Conservation (phyloP, 2,797 vertebrate genomes). For the Psittacula echo region DNA sequence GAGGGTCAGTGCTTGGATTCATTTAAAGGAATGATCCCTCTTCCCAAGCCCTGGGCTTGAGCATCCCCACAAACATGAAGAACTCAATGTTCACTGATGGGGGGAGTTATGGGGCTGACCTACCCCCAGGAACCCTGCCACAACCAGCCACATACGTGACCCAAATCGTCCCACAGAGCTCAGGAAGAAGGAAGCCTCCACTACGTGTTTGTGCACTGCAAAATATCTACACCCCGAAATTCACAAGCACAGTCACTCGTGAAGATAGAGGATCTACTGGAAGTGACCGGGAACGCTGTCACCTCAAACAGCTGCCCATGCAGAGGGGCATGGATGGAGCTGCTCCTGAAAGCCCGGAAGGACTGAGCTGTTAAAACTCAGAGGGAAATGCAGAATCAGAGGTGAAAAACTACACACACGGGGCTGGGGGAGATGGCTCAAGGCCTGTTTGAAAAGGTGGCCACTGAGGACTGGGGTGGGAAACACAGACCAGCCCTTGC, state of each 20-base stretch:
- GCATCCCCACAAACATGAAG: neutral
- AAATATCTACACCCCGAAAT: neutral
- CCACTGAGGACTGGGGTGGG: neutral
- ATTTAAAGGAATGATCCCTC: neutral
- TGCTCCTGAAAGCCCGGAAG: neutral
- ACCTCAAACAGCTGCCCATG: neutral
- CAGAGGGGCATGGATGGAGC: accelerated
- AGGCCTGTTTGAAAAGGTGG: neutral
- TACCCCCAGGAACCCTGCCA: accelerated
- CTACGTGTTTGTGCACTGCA: neutral
- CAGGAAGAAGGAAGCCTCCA: neutral
- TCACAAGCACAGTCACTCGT: neutral
- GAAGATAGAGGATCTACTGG: neutral
- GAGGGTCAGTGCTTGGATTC: neutral
- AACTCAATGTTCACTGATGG: accelerated
- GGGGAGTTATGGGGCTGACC: accelerated
- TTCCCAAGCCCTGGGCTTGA: neutral
- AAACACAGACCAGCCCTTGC: neutral
- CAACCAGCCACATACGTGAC: neutral
- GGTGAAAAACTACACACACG: neutral
- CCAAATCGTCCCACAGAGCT: accelerated
- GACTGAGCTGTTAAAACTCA: neutral
- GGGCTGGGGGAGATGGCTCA: neutral
- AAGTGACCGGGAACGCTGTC: accelerated
- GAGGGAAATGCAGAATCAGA: neutral